These are phyloP conservation scores for Nysson spinosus DNA, from an alignment of 2,888 invertebrate genomes.

Conservation along the genomic window DNA sequence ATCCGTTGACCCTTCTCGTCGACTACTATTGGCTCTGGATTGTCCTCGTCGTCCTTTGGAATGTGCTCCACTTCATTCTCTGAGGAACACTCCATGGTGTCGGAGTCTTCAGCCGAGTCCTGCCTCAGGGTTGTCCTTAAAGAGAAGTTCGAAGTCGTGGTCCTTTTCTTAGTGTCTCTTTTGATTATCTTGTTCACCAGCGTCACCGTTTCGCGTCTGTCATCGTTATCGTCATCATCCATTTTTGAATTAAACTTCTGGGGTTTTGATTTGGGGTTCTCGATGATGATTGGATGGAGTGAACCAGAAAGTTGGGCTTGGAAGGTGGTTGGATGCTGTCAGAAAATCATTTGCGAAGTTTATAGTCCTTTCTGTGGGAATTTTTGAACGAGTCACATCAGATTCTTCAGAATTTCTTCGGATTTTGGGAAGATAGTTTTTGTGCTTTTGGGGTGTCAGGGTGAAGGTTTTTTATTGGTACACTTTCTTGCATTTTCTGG, in stretches of 20 bases:
- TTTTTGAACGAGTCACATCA: not conserved
- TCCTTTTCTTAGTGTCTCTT: slow-evolving; percentile 17
- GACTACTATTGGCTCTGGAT: slow-evolving; percentile 39
- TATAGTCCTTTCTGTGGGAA: no score
- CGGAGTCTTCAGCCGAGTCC: slow-evolving; percentile 65
- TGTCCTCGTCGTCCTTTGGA: slow-evolving; percentile 65
- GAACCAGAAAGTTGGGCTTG: not conserved
- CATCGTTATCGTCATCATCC: slow-evolving; percentile 74
- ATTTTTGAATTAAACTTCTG: slow-evolving; percentile 42
- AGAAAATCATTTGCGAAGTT: slow-evolving; percentile 55
- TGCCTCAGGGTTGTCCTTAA: no score
- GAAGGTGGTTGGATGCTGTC: slow-evolving; percentile 33
- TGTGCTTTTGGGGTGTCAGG: not conserved
- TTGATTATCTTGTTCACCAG: slow-evolving; percentile 33
- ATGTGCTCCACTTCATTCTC: slow-evolving; percentile 72
- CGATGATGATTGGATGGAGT: not conserved
- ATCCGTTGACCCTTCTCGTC: slow-evolving; percentile 56
- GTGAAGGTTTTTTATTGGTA: not conserved
- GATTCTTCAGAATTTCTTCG: not conserved
- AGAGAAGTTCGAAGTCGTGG: slow-evolving; percentile 28
- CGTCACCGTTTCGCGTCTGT: slow-evolving; percentile 55
- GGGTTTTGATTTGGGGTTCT: not conserved
- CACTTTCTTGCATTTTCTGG: not conserved
- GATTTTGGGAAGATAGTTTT: not conserved
- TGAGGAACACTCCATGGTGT: slow-evolving; percentile 70